Evolutionary conservation across 53 echinoderm and acorn worm genomes (phyloP).

Genomic region (Glandiceps talaboti): DNA sequence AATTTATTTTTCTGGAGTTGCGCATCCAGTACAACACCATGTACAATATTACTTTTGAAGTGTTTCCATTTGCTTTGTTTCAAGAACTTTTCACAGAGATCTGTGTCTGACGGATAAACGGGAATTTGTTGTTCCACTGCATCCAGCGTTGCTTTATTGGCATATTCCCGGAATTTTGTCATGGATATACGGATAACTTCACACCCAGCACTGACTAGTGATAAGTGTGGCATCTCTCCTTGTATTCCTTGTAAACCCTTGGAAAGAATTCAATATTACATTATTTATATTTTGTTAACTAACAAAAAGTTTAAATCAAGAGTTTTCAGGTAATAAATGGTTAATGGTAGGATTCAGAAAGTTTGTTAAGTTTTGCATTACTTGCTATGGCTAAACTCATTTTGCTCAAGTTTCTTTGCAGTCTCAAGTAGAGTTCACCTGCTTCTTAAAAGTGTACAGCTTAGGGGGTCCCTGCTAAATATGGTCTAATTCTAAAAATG

Average conservation of each 20-base stretch:
- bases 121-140: constrained; percentile 38
- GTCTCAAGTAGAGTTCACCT: too few species aligned
- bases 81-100: constrained; percentile 64
- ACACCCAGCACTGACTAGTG: constrained; percentile 78
- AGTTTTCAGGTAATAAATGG: too few species aligned
- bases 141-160: constrained; percentile 52
- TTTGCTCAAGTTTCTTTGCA: too few species aligned
- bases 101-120: constrained; percentile 49
- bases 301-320: too few species aligned
- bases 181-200: constrained; percentile 82
- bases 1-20: neutral
- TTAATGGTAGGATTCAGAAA: too few species aligned
- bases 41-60: constrained; percentile 71
- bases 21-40: constrained; percentile 26
- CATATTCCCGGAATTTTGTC: constrained; percentile 80
- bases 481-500: too few species aligned
- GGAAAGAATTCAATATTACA: neutral
- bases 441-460: too few species aligned
- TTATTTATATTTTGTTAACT: neutral
- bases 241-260: constrained; percentile 62
- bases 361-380: too few species aligned
- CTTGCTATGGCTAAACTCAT: too few species aligned
- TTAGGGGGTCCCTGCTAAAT: too few species aligned
- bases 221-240: constrained; percentile 63
- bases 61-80: constrained; percentile 80